Evolutionary conservation across 2,888 invertebrate species (phyloP).

Genomic region (Napeogenes inachia): DNA sequence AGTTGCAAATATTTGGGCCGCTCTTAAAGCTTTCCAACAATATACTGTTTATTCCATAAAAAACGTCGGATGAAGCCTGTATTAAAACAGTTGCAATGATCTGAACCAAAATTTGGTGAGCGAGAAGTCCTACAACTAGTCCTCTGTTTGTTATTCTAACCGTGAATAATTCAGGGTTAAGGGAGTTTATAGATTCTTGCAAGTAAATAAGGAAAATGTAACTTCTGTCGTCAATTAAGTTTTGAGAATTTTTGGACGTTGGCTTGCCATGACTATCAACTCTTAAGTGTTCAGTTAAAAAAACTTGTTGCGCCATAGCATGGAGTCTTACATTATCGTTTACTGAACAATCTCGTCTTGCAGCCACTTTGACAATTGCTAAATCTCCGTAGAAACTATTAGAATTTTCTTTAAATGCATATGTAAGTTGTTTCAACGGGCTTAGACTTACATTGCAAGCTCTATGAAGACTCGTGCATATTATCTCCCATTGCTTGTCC

Average conservation of each 20-base stretch:
- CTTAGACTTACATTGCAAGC: conserved; percentile 92
- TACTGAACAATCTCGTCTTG: conserved; percentile 89
- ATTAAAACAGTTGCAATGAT: conserved; percentile 91
- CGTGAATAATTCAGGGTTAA: conserved; percentile 87
- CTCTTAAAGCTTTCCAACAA: conserved; percentile 73
- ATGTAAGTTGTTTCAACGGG: conserved; percentile 90
- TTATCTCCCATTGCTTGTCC: conserved; percentile 90
- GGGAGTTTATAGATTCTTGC: conserved; percentile 81
- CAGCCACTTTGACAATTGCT: conserved; percentile 95
- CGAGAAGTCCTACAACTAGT: conserved; percentile 90
- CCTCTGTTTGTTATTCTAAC: conserved; percentile 92
- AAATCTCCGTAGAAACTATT: conserved; percentile 96
- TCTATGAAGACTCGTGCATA: conserved; percentile 87
- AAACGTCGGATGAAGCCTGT: conserved; percentile 82
- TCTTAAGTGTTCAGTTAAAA: conserved; percentile 77
- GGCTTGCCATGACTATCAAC: conserved; percentile 56
- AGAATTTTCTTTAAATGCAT: conserved; percentile 93
- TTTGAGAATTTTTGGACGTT: conserved; percentile 60
- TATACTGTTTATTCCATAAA: conserved; percentile 80
- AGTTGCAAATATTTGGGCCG: conserved; percentile 62
- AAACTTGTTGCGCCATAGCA: conserved; percentile 93
- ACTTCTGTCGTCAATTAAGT: conserved; percentile 87
- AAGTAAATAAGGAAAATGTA: conserved; percentile 93
- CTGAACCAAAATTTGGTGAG: conserved; percentile 95
- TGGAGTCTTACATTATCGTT: conserved; percentile 90